A percentile compares a stretch with the other conserved stretches of the same genome.
Conservation (phyloP, 2,797 vertebrate genomes). For the Fratercula arctica region DNA sequence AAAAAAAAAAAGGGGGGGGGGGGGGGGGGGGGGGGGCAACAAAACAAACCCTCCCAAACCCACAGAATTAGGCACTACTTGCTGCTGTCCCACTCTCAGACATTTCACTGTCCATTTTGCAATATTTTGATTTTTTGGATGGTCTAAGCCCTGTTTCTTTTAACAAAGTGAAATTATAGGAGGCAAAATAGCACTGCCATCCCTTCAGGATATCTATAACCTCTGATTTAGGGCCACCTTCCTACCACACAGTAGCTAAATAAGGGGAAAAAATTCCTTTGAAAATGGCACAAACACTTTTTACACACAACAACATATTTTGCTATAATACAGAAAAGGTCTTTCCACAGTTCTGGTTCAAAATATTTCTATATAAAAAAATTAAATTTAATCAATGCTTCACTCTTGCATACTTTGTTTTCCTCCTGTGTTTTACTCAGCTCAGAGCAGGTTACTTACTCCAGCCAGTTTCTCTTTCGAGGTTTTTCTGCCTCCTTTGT, state of each 20-base stretch:
- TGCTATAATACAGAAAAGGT: neutral
- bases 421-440: neutral
- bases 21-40: no score
- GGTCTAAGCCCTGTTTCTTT: neutral
- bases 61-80: neutral
- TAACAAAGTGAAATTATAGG: neutral
- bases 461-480: neutral
- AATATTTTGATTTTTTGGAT: neutral
- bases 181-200: neutral
- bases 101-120: accelerated
- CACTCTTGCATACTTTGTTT: neutral
- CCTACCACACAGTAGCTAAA: neutral
- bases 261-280: neutral
- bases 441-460: neutral
- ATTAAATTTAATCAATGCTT: neutral
- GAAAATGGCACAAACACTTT: neutral
- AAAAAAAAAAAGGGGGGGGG: neutral
- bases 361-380: neutral
- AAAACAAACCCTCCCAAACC: neutral
- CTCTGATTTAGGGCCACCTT: neutral
- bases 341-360: neutral
- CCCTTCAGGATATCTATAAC: neutral
- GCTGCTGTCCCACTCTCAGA: neutral
- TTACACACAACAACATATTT: neutral
- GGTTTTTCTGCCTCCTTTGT: neutral